A percentile compares a stretch with the other conserved stretches of the same genome.
Conservation (phyloP, 2,113 vertebrate genomes). For the Rhipidura dahli region DNA sequence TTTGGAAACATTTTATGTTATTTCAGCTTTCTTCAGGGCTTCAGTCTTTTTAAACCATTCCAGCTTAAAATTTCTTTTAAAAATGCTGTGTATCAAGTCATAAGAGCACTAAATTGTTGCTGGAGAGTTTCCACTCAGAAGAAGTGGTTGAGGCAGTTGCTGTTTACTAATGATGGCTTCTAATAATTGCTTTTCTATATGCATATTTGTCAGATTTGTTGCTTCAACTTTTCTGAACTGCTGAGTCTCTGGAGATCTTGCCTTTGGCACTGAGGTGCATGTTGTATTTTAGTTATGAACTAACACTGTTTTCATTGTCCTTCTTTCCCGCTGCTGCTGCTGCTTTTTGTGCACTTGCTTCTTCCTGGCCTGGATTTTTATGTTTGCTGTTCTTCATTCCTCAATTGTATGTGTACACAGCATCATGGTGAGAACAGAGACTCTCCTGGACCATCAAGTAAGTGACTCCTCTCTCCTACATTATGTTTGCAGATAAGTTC, state of each 20-base stretch:
- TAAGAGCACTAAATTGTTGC: background rate
- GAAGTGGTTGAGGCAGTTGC: background rate
- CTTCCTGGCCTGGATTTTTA: slow-evolving; percentile 73
- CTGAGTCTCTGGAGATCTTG: background rate
- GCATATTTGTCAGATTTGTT: slow-evolving; percentile 15
- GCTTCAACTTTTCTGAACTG: slow-evolving; percentile 25
- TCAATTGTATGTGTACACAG: slow-evolving; percentile 73
- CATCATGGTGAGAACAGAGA: slow-evolving; percentile 85
- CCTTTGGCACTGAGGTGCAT: slow-evolving; percentile 50
- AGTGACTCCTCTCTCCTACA: slow-evolving; percentile 64
- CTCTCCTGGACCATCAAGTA: slow-evolving; percentile 81
- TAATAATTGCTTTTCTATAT: background rate
- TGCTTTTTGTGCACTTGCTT: slow-evolving; percentile 68
- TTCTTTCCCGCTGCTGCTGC: slow-evolving; percentile 63
- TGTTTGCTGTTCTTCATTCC: slow-evolving; percentile 70
- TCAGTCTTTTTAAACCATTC: background rate
- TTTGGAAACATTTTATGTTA: background rate
- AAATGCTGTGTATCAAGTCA: background rate
- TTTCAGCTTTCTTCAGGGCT: background rate
- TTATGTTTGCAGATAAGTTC: background rate
- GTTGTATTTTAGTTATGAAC: slow-evolving; percentile 67
- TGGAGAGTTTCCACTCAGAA: background rate
- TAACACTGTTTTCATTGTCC: slow-evolving; percentile 80
- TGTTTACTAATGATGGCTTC: slow-evolving; percentile 37
- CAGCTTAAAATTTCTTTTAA: background rate